Evolutionary conservation across 1,140 invertebrate species (phyloP), one percentile per base, ranked within the genome.

Genomic region (Callitettix versicolor): DNA sequence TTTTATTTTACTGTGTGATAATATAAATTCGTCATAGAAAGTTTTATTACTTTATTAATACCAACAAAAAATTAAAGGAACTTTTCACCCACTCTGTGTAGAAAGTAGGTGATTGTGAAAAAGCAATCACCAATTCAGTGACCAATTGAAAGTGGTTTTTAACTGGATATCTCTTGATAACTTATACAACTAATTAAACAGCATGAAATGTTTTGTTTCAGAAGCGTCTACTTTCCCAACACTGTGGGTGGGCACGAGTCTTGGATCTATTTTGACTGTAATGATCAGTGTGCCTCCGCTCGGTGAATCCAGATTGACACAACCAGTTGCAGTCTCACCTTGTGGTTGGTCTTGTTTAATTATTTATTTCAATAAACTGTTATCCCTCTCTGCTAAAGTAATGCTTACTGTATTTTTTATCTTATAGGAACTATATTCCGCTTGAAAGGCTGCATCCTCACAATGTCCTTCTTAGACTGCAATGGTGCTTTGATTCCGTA

Each of bases 401-500:
- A 41, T 36, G 18, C 21, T 53, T 43, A 53, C 22, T 57, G 50
- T 63, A 64, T 63, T 48, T 66, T 59, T 43, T 48, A 26, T 36
- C 65, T 69, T 18, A n/a, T 68, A 88, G 94, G 93, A 62, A 91
- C 91, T 62, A 85, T 96, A 67, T 95, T 95, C 76, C 84, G 93
- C 71, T 74, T 97, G 70, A 95, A 94, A 75, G 93, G 93, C 61
- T 82, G 86, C 67, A 93, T 98, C 67, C 73, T 95, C 62, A 84
- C 85, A 52, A 91, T 97, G 80, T 91, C 89, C 48, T 97, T 98
- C 76, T 76, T 98, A 67, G 94, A 98, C 72, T 92, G 87, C 68
- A 91, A 86, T 69, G 91, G 91, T 67, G 81, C 85, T 65, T 75
- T 92, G 56, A 85, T 93, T 65, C 85, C 86, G 55, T 85, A 84